Conservation (phyloP, 92 coral and sea anemone species). For the Epizoanthus stellaris region DNA sequence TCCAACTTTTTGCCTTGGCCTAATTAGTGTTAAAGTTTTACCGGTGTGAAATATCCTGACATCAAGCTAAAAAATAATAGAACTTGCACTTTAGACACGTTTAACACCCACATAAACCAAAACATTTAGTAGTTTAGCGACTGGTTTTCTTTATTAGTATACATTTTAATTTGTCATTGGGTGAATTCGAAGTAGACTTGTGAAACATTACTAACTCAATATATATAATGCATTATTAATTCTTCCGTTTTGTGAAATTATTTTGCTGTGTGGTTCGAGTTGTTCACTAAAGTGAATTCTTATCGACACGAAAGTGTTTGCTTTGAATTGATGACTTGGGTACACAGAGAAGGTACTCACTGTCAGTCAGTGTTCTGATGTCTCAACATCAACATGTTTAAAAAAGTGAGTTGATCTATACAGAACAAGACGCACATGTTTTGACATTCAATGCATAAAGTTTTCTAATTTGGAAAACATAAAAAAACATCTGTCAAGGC, state of each 20-base stretch:
- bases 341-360: background rate
- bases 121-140: slow-evolving; percentile 1
- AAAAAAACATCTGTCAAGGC: no score
- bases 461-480: no score
- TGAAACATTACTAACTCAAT: no score
- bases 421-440: no score
- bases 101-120: background rate
- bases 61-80: background rate
- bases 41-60: background rate
- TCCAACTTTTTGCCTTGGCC: background rate
- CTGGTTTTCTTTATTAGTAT: background rate
- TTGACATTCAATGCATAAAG: no score
- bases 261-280: background rate
- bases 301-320: background rate
- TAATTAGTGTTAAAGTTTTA: background rate
- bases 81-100: background rate
- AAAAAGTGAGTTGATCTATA: background rate
- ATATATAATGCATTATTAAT: slow-evolving; percentile 22
- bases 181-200: no score
- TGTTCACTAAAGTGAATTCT: background rate
- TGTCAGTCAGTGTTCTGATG: background rate
- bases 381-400: background rate
- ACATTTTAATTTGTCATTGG: slow-evolving; percentile 12
- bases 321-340: background rate
- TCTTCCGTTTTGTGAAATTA: background rate